phyloP scores from a whole-genome alignment of 2,113 vertebrate species.

The Mola mola region DNA sequence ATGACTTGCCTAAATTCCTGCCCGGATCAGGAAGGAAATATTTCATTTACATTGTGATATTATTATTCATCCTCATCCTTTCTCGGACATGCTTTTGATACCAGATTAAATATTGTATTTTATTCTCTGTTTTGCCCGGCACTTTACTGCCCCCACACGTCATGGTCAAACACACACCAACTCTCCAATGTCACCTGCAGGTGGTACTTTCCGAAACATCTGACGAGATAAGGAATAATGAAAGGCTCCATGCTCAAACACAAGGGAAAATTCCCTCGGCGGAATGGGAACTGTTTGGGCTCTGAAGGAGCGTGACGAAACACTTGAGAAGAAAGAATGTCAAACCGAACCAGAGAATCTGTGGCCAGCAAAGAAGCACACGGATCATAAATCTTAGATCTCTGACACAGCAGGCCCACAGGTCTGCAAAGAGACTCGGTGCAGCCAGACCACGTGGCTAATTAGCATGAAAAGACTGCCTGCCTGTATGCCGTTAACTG shows the following conservation, averaged over 20 bases:
- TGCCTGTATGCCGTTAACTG: constrained; percentile 45
- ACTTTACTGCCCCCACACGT: constrained; percentile 58
- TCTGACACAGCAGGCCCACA: constrained; percentile 9
- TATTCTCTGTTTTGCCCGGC: constrained; percentile 33
- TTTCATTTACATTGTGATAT: constrained; percentile 37
- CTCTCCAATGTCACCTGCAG: constrained; percentile 56
- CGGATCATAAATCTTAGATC: constrained; percentile 34
- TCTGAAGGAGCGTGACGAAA: constrained; percentile 61
- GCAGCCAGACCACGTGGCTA: constrained; percentile 49
- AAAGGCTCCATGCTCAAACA: constrained; percentile 63
- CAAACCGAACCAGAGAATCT: constrained; percentile 41
- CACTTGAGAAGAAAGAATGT: constrained; percentile 53
- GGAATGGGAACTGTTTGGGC: constrained; percentile 41
- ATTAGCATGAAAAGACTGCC: constrained; percentile 62
- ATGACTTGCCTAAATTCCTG: constrained; percentile 39
- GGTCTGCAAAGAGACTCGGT: constrained; percentile 24
- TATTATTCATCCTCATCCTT: constrained; percentile 40
- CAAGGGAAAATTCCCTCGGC: constrained; percentile 56
- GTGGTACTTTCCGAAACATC: constrained; percentile 53
- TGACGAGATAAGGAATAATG: constrained; percentile 64
- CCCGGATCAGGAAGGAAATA: constrained; percentile 21
- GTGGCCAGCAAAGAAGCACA: constrained; percentile 29
- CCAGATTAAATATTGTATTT: constrained; percentile 34
- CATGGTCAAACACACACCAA: constrained; percentile 55
- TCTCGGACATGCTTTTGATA: constrained; percentile 39